Base-by-base conservation (phyloP, 1,140 invertebrate genomes). In the Drosophila triauraria region DNA sequence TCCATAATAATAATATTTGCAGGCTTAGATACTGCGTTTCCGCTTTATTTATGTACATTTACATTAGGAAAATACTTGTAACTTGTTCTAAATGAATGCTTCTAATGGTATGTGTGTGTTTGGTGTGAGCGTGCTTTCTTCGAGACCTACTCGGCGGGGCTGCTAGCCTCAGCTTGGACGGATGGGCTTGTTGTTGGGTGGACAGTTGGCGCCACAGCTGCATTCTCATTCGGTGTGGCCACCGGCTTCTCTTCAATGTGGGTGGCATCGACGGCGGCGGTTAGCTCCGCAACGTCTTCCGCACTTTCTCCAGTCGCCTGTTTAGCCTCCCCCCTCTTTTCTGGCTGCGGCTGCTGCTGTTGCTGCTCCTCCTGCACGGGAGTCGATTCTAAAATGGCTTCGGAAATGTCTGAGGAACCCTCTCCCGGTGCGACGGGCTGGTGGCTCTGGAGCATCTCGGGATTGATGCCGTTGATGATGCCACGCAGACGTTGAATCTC, bases 401-500 rank as follows among this genome's bases (percentile, higher is more conserved):
- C 81, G 10, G 63, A 67, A 43, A 68, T 50, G 7, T 79, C 62
- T 0, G 79, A 50, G 3, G 47, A 20, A 1, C 9, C 13, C 10
- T 84, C 81, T 7, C 44, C 40, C 10, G 51, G 20, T 9, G 13
- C 6, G 9, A 61, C 48, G 13, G 58, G 15, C 20, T 25, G 23
- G 13, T 81, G 77, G 8, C 53, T 51, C 48, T 68, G 67, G 0
- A 92, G 78, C 17, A 82, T 75, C 4, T 92, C 84, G 0, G 91
- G 91, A 44, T 92, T 81, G 4, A 91, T 79, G 32, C 62, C 78
- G 48, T 79, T 91, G 27, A 92, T 90, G 54, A 92, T 86, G 12
- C 54, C 80, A 27, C 84, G 87, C 63, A 92, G 48, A 25, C 91
- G 76, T 54, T 78, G 72, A 32, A 93, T 91, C 69, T 93, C 91